Evolutionary conservation across 2,113 vertebrate genomes (phyloP), one percentile per base, ranked within the genome.

Genomic region (Halcyon senegalensis): DNA sequence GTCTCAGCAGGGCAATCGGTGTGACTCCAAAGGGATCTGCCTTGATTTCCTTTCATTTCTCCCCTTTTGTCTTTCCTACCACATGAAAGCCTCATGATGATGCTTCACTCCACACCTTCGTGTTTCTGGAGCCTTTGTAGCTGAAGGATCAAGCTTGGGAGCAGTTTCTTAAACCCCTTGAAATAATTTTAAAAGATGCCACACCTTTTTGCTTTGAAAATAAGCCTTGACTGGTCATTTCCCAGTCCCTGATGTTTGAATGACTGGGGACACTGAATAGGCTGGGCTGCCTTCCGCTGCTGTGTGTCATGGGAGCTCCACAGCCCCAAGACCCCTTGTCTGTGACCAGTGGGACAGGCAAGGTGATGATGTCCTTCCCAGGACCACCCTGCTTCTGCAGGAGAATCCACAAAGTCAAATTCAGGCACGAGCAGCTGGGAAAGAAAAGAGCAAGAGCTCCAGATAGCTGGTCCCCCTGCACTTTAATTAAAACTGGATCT

Each of bases 21-120:
- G 21, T 1, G 0, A 70, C 11, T 28, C 72, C 4, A 1, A 25
- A 58, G 11, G 20, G 11, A 33, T 75, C 69, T 43, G 51, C 68
- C 63, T 16, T 1, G 3, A 73, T 41, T 74, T 70, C 56, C 41
- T 62, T 73, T 60, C 6, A 14, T 31, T 25, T 25, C 46, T 50
- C 43, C 23, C 66, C 51, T 43, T 70, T 31, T 6, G 3, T 33
- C 31, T 30, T 46, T 55, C 21, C 2, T 23, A 23, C 21, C 41
- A 5, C 7, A 5, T 2, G 19, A 3, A 60, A 77, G 35, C 24
- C 64, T 4, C 2, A 0, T 23, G 55, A 1, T 46, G 73, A 19
- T 3, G 2, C 43, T 4, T 5, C 2, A 0, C 39, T 78, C 74
- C 9, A 2, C 10, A 23, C 17, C 24, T 3, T 30, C 2, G 0